Evolutionary conservation across 2,797 vertebrate species (phyloP), one percentile per base, ranked within the genome.

Genomic region (Sebastes matsubarae): DNA sequence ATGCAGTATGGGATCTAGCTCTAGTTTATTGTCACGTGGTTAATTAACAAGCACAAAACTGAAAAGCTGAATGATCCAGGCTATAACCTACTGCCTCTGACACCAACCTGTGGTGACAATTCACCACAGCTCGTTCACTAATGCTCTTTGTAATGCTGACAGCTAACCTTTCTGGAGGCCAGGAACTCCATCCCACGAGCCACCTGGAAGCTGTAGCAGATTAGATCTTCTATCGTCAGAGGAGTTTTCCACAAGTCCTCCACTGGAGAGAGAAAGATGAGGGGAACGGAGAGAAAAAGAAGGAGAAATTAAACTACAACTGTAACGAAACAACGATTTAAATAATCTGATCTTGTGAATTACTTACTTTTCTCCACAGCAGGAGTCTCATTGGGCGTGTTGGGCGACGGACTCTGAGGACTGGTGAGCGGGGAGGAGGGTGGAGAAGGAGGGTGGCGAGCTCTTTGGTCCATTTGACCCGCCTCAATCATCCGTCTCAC

Each of bases 121-220:
- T 72, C 66, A 78, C 3, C 27, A 46, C 63, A 32, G 59, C 60
- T 67, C 22, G 2, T 66, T 64, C 14, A 16, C 52, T 83, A 54
- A 78, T 29, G 84, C 25, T 36, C 8, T 71, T 13, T 60, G 36
- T 58, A 38, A 67, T 25, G 68, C 5, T 65, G 46, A 38, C 29
- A 79, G 78, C 66, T 20, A 89, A 99, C 98, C 96, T 99, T 99
- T 79, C 98, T 96, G 57, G 98, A 99, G 57, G 97, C 97, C 88
- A 99, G 94, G 92, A 99, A 99, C 92, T 99, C 98, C 99, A 99
- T 99, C 69, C 99, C 99, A 65, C 98, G 96, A 69, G 98, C 98
- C 89, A 99, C 99, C 90, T 99, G 99, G 92, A 99, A 99, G 84
- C 98, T 99, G 91, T 99, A 99, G 95, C 98, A 99, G 88, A 99